Evolutionary conservation across 2,888 invertebrate species (phyloP).

Genomic region (Anodontia alba): DNA sequence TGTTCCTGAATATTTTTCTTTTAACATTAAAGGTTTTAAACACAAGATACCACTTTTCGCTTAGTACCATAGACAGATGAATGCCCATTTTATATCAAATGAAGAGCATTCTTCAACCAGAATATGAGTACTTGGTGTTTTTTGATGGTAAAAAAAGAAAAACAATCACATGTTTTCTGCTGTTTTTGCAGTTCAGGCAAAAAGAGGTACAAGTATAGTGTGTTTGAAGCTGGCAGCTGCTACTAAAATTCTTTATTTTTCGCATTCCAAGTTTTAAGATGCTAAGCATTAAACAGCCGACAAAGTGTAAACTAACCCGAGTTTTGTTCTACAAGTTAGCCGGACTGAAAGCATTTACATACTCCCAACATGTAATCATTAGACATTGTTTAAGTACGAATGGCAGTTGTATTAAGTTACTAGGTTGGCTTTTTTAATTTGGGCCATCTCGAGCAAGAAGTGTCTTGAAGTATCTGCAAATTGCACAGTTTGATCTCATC

Average conservation of each 20-base stretch:
- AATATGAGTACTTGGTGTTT: too few relatives aligned
- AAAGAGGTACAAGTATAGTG: constrained; percentile 64
- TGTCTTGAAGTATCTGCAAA: too few relatives aligned
- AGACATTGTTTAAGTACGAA: constrained; percentile 10
- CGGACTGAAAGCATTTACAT: constrained; percentile 15
- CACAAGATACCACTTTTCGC: too few relatives aligned
- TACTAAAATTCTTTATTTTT: constrained; percentile 52
- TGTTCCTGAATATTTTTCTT: too few relatives aligned
- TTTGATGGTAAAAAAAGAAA: too few relatives aligned
- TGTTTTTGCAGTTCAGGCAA: constrained; percentile 61
- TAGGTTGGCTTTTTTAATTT: not conserved
- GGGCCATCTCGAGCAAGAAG: too few relatives aligned
- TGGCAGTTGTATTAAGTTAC: not conserved
- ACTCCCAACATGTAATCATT: constrained; percentile 19
- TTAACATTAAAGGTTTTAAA: too few relatives aligned
- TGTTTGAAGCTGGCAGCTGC: constrained; percentile 60
- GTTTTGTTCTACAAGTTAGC: constrained; percentile 11
- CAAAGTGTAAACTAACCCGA: constrained; percentile 10
- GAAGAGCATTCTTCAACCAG: too few relatives aligned
- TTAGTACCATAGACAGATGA: not conserved
- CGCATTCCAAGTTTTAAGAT: constrained; percentile 14
- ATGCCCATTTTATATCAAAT: too few relatives aligned
- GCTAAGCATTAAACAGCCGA: constrained; percentile 18
- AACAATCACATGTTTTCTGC: constrained; percentile 35
- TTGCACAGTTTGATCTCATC: too few relatives aligned